Percentiles rank a stretch among this genome's conserved stretches.
phyloP scores from a whole-genome alignment of 2,888 invertebrate genomes.

The Ochropleura leucogaster region DNA sequence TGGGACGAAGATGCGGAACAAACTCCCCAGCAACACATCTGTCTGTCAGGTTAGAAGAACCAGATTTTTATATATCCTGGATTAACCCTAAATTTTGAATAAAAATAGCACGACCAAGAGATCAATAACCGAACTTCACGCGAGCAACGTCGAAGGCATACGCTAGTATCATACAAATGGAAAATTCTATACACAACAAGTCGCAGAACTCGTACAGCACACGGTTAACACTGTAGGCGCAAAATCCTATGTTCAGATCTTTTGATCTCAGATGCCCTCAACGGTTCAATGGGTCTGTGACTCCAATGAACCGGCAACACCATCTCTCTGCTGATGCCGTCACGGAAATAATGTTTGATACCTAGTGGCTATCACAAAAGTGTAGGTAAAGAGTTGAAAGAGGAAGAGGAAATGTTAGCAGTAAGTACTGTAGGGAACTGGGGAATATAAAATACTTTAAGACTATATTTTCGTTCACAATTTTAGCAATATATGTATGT shows the following conservation, averaged over 20 bases:
- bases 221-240: slow-evolving; percentile 62
- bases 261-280: slow-evolving; percentile 75
- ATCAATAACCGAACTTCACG: not conserved
- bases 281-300: slow-evolving; percentile 70
- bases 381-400: not conserved
- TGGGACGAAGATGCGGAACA: too few relatives aligned
- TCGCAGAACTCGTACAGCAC: not conserved
- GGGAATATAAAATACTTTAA: too few relatives aligned
- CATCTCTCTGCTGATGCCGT: slow-evolving; percentile 60
- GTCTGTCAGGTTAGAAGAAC: too few relatives aligned
- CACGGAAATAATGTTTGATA: slow-evolving; percentile 43
- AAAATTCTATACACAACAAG: not conserved
- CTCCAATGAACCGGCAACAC: slow-evolving; percentile 75
- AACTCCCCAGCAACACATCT: too few relatives aligned
- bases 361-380: slow-evolving; percentile 4
- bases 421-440: too few relatives aligned
- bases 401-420: not conserved
- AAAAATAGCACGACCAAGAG: too few relatives aligned
- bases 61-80: too few relatives aligned
- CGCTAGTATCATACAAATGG: not conserved
- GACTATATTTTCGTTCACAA: too few relatives aligned
- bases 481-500: too few relatives aligned
- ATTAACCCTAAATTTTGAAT: too few relatives aligned
- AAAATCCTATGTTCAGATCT: slow-evolving; percentile 66
- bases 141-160: too few relatives aligned